Percentiles rank a stretch among this genome's conserved stretches.
Evolutionary conservation across 1,140 invertebrate genomes (phyloP).

Genomic region (Thrips palmi): DNA sequence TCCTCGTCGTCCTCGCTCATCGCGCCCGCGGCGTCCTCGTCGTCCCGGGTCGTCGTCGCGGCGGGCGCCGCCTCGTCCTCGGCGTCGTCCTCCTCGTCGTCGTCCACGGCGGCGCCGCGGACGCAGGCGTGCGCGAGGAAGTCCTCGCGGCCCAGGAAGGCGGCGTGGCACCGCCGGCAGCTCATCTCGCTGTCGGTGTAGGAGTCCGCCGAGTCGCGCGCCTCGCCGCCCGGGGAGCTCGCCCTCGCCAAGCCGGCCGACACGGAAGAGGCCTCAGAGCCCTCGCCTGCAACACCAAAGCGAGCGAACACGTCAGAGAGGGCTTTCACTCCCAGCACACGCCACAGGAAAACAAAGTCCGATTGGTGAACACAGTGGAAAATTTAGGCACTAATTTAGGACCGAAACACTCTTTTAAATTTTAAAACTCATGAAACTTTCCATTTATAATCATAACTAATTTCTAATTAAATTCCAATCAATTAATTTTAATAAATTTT

Average conservation of each 20-base stretch:
- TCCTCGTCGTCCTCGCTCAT: constrained; percentile 34
- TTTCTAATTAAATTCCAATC: no score
- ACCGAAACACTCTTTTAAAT: no score
- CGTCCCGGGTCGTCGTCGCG: constrained; percentile 29
- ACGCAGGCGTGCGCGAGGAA: constrained; percentile 17
- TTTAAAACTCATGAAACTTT: no score
- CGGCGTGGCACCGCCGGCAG: constrained; percentile 15
- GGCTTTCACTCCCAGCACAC: no score
- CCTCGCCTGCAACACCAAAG: constrained; percentile 14
- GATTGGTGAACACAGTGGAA: no score
- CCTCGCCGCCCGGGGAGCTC: constrained; percentile 15
- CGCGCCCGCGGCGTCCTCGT: constrained; percentile 39
- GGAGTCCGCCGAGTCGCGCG: constrained; percentile 8
- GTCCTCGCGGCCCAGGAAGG: constrained; percentile 14
- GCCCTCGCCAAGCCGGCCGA: no score
- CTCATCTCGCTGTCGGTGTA: constrained; percentile 11
- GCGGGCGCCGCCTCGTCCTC: constrained; percentile 2
- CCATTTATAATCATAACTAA: no score
- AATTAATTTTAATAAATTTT: no score
- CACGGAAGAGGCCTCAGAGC: constrained; percentile 13
- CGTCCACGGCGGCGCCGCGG: not conserved
- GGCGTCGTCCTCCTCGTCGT: constrained; percentile 11
- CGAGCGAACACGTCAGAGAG: no score
- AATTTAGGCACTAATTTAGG: no score
- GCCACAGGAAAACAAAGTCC: no score